Percentiles rank a stretch among this genome's conserved stretches.
phyloP scores from a whole-genome alignment of 2,888 invertebrate genomes.

The Lasioglossum pauxillum region DNA sequence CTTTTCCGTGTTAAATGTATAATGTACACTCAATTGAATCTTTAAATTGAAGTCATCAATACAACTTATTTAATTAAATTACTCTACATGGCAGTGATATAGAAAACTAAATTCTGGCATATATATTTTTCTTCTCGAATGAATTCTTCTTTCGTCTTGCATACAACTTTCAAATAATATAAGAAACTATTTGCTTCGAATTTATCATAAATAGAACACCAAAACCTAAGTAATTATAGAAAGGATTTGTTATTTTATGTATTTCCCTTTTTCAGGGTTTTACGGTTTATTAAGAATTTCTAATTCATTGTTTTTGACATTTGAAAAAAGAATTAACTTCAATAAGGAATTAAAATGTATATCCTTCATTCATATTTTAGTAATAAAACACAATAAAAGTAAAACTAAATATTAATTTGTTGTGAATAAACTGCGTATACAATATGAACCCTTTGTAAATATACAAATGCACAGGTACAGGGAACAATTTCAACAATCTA shows the following conservation, averaged over 20 bases:
- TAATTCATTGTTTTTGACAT: not conserved
- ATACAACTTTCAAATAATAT: constrained; percentile 34
- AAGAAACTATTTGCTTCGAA: constrained; percentile 20
- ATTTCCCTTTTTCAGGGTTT: constrained; percentile 16
- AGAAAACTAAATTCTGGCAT: constrained; percentile 49
- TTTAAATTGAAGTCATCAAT: constrained; percentile 40
- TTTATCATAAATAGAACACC: constrained; percentile 22
- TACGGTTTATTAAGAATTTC: constrained; percentile 9
- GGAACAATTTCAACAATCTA: constrained; percentile 32
- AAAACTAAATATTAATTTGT: constrained; percentile 5
- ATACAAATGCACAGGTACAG: constrained; percentile 24
- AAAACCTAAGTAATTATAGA: constrained; percentile 31
- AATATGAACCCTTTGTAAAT: constrained; percentile 6
- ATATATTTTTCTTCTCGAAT: constrained; percentile 6
- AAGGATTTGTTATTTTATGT: constrained; percentile 10
- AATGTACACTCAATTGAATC: constrained; percentile 37
- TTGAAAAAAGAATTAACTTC: not conserved
- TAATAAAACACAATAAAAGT: constrained; percentile 22
- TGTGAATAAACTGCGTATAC: constrained; percentile 13
- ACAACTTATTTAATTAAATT: constrained; percentile 56
- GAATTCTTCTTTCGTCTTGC: not conserved
- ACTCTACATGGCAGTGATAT: constrained; percentile 69
- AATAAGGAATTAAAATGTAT: constrained; percentile 4
- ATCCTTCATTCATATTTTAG: constrained; percentile 4
- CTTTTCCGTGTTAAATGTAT: constrained; percentile 27